Conservation (phyloP, 2,797 vertebrate genomes). For the Takifugu ocellatus region DNA sequence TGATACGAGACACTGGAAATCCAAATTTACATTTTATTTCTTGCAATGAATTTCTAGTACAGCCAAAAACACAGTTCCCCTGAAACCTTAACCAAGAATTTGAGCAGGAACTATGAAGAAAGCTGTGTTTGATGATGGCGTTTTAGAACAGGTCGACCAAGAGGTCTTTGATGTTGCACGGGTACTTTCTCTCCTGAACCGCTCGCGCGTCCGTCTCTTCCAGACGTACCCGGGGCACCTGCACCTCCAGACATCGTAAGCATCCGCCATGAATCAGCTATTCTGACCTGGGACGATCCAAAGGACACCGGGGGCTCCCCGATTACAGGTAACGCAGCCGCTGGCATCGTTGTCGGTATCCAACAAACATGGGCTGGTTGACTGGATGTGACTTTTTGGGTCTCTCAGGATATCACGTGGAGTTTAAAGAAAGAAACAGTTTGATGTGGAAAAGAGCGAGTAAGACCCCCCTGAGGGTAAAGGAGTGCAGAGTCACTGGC, state of each 20-base stretch:
- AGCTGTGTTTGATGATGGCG: too few relatives aligned
- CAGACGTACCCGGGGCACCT: conserved; percentile 95
- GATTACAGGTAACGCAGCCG: conserved; percentile 84
- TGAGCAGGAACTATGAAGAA: too few relatives aligned
- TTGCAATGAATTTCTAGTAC: too few relatives aligned
- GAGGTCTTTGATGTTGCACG: too few relatives aligned
- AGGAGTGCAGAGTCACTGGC: conserved; percentile 92
- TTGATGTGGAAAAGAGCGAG: conserved; percentile 95
- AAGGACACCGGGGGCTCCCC: conserved; percentile 92
- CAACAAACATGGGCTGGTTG: neutral
- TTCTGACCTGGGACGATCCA: conserved; percentile 91
- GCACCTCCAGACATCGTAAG: conserved; percentile 88
- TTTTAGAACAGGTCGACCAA: too few relatives aligned
- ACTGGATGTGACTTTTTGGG: neutral
- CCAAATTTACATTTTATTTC: too few relatives aligned
- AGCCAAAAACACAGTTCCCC: too few relatives aligned
- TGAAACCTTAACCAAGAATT: too few relatives aligned
- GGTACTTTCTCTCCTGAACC: neutral
- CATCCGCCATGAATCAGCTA: conserved; percentile 90
- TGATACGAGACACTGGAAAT: too few relatives aligned
- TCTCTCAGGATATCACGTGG: conserved; percentile 88
- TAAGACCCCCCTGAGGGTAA: conserved; percentile 91
- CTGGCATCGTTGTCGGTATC: neutral
- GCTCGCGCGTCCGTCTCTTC: neutral
- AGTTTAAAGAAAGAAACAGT: conserved; percentile 97